Percentiles rank a stretch among this genome's conserved stretches.
These are phyloP conservation scores for Procapra przewalskii DNA, from an alignment of 2,113 vertebrate genomes.

Conservation along the genomic window DNA sequence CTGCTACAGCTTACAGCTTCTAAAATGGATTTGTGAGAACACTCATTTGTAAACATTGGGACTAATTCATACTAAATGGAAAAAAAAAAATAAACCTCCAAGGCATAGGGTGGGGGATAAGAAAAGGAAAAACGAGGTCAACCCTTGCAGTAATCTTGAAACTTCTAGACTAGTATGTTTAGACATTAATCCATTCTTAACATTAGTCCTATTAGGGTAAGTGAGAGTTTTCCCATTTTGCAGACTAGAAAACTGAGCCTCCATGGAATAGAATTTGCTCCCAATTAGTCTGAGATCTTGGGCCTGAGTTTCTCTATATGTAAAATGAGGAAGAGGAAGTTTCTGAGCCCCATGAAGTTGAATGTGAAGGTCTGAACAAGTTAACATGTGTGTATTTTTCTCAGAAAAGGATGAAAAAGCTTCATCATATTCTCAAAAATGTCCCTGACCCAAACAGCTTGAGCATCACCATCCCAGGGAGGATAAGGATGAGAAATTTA, in stretches of 20 bases:
- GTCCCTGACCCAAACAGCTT: not conserved
- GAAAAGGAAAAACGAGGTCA: not conserved
- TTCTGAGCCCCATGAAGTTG: not conserved
- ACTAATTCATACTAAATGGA: not conserved
- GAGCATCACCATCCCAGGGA: not conserved
- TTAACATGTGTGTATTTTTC: not conserved
- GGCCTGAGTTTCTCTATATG: not conserved
- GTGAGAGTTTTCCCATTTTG: not conserved
- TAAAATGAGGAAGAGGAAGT: not conserved
- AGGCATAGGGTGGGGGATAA: accelerated
- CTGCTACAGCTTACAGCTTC: not conserved
- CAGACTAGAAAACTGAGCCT: not conserved
- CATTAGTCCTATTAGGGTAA: not conserved
- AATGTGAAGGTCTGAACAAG: not conserved
- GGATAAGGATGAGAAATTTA: not conserved
- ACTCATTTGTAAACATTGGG: not conserved
- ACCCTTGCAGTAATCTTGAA: not conserved
- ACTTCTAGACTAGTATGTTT: not conserved
- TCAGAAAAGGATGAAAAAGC: not conserved
- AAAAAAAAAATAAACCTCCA: not conserved
- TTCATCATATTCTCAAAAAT: not conserved
- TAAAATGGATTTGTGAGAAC: not conserved
- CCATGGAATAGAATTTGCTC: not conserved
- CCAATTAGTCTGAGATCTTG: not conserved
- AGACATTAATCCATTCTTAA: not conserved